These are phyloP conservation scores for Caenorhabditis inopinata DNA, from an alignment of 1,140 invertebrate species.

Conservation along the genomic window DNA sequence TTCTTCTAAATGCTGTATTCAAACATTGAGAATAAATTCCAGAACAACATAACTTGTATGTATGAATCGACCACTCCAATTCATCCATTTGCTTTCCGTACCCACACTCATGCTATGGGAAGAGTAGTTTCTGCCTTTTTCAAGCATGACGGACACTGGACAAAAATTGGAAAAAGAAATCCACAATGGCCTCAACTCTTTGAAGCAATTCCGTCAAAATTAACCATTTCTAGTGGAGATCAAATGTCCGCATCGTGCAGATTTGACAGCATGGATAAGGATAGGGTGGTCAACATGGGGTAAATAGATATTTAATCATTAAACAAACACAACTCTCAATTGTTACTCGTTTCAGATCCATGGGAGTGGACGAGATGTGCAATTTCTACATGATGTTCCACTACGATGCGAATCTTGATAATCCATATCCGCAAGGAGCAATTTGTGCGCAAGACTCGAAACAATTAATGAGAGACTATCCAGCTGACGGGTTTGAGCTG, in stretches of 20 bases:
- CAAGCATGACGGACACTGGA: conserved; percentile 60
- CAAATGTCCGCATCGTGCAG: conserved; percentile 63
- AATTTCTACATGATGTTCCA: conserved; percentile 68
- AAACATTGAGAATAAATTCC: not conserved
- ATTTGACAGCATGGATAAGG: conserved; percentile 63
- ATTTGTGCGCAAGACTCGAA: conserved; percentile 47
- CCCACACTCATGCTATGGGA: conserved; percentile 66
- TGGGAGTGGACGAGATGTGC: conserved; percentile 65
- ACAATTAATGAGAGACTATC: conserved; percentile 53
- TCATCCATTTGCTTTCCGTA: conserved; percentile 67
- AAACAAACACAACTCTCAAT: not conserved
- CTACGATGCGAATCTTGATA: conserved; percentile 50
- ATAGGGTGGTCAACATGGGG: conserved; percentile 57
- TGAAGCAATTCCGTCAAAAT: conserved; percentile 41
- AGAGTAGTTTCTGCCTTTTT: conserved; percentile 64
- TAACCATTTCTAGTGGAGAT: conserved; percentile 59
- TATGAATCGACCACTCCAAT: conserved; percentile 56
- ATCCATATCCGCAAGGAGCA: conserved; percentile 65
- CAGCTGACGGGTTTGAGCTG: conserved; percentile 55
- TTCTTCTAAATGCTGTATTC: not conserved
- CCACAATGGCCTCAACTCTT: conserved; percentile 67
- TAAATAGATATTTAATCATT: conserved; percentile 28
- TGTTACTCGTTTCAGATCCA: conserved; percentile 50
- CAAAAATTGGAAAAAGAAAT: conserved; percentile 66
- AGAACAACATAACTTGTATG: conserved; percentile 55